phyloP scores from a whole-genome alignment of 2,888 invertebrate species.

The Cepaea hortensis region DNA sequence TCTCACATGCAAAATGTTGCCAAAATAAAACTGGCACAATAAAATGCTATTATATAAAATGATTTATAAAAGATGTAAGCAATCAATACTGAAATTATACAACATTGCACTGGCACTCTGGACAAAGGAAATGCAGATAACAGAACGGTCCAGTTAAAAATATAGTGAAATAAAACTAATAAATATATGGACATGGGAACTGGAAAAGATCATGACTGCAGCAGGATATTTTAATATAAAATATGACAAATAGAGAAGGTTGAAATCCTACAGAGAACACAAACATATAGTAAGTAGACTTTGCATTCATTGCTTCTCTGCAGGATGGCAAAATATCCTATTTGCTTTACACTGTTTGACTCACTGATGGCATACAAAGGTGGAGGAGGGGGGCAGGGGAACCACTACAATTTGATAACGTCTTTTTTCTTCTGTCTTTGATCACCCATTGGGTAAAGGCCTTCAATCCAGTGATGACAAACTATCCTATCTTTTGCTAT shows the following conservation, averaged over 20 bases:
- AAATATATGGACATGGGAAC: background rate
- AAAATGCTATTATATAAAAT: background rate
- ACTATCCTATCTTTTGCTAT: too few species aligned
- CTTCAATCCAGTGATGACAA: too few species aligned
- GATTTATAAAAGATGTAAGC: background rate
- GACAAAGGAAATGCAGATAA: background rate
- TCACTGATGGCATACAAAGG: background rate
- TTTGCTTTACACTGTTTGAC: background rate
- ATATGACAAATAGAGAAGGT: too few species aligned
- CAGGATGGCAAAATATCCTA: too few species aligned
- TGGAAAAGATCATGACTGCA: too few species aligned
- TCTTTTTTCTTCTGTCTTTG: background rate
- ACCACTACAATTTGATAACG: background rate
- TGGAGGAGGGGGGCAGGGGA: background rate
- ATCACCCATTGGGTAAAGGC: too few species aligned
- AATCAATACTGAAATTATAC: background rate
- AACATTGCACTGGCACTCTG: slow-evolving; percentile 2
- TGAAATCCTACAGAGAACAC: too few species aligned
- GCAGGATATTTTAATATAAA: too few species aligned
- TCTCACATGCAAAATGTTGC: background rate
- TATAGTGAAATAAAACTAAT: slow-evolving; percentile 2
- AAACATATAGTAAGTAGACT: too few species aligned
- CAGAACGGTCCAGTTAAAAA: background rate
- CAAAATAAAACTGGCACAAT: background rate
- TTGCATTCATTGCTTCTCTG: too few species aligned